Conservation (phyloP, 1,140 invertebrate species). For the Drosophila tristis region DNA sequence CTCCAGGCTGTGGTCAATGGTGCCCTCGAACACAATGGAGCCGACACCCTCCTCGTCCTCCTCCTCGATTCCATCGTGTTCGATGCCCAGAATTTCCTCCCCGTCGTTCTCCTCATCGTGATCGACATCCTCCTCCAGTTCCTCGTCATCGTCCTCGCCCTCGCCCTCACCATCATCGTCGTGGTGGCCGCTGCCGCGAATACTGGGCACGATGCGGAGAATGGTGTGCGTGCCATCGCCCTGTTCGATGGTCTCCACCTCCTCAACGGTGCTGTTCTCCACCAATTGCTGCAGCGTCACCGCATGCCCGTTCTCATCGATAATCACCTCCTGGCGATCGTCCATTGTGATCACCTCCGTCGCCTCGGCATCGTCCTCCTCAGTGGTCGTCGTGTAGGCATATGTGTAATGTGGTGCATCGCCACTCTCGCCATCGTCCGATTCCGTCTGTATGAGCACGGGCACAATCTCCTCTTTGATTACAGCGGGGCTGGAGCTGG, state of each 20-base stretch:
- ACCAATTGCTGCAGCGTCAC: slow-evolving; percentile 76
- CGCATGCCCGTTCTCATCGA: slow-evolving; percentile 79
- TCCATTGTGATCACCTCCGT: slow-evolving; percentile 67
- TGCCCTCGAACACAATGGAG: slow-evolving; percentile 62
- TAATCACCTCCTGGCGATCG: slow-evolving; percentile 76
- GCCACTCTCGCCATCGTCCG: slow-evolving; percentile 40
- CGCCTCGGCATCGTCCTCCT: slow-evolving; percentile 68
- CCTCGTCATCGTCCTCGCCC: slow-evolving; percentile 39
- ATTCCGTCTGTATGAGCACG: slow-evolving; percentile 68
- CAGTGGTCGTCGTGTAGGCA: slow-evolving; percentile 64
- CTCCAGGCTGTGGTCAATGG: slow-evolving; percentile 60
- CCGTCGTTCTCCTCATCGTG: slow-evolving; percentile 60
- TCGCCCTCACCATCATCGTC: slow-evolving; percentile 38
- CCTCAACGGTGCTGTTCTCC: slow-evolving; percentile 76
- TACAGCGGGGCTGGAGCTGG: slow-evolving; percentile 14
- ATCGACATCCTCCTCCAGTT: slow-evolving; percentile 29
- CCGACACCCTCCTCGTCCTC: slow-evolving; percentile 61
- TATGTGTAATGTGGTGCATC: slow-evolving; percentile 69
- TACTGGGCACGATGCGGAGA: slow-evolving; percentile 69
- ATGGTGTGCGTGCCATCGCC: slow-evolving; percentile 81
- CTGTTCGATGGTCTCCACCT: slow-evolving; percentile 78
- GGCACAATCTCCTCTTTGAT: slow-evolving; percentile 72
- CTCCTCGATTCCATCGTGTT: slow-evolving; percentile 41
- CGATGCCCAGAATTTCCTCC: slow-evolving; percentile 10
- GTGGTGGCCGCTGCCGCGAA: slow-evolving; percentile 24